Conservation (phyloP, 2,113 vertebrate species). For the Nothobranchius kuhntae region DNA sequence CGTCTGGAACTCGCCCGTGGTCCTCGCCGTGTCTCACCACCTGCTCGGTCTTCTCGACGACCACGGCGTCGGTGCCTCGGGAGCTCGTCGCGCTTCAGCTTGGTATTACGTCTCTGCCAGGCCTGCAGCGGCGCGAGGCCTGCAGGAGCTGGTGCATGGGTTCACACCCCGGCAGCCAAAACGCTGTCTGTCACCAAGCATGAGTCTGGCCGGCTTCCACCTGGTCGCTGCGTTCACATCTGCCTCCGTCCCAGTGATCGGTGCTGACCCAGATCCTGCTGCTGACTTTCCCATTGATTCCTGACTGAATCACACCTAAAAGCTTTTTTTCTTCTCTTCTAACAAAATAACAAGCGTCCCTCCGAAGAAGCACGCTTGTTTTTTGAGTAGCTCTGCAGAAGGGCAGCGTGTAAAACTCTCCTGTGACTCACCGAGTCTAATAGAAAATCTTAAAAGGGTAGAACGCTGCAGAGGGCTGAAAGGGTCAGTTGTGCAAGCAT, state of each 20-base stretch:
- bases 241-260: slow-evolving; percentile 58
- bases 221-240: slow-evolving; percentile 59
- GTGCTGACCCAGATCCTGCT: slow-evolving; percentile 50
- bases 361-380: background rate
- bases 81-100: slow-evolving; percentile 54
- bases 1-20: slow-evolving; percentile 23
- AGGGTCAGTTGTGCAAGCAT: slow-evolving; percentile 9
- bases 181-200: slow-evolving; percentile 47
- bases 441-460: slow-evolving; percentile 24
- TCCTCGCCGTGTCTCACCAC: slow-evolving; percentile 59
- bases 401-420: background rate
- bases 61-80: slow-evolving; percentile 16
- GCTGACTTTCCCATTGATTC: slow-evolving; percentile 7
- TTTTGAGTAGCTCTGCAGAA: slow-evolving; percentile 7
- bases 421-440: slow-evolving; percentile 7
- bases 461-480: slow-evolving; percentile 7
- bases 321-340: slow-evolving; percentile 2
- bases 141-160: slow-evolving; percentile 30
- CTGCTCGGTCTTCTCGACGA: slow-evolving; percentile 40
- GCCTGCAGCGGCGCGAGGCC: slow-evolving; percentile 23
- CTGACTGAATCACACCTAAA: slow-evolving; percentile 9
- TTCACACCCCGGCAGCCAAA: slow-evolving; percentile 39
- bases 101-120: slow-evolving; percentile 50
- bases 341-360: background rate
- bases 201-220: slow-evolving; percentile 55